Conservation (phyloP, 2,888 invertebrate species). For the Himalopsyche japonica region DNA sequence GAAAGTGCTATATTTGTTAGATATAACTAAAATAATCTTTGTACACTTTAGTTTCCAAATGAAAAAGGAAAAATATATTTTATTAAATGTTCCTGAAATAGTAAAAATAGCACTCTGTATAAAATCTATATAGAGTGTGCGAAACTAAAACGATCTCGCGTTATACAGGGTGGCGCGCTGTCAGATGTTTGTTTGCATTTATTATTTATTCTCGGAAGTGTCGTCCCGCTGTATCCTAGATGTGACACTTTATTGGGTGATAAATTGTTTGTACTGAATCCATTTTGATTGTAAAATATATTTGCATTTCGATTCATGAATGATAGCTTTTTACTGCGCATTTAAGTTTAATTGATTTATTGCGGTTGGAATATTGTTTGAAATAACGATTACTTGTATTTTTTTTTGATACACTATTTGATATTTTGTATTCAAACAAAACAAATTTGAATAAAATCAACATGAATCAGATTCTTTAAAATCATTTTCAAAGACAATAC, state of each 20-base stretch:
- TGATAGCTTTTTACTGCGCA: background rate
- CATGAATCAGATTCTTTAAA: too few species aligned
- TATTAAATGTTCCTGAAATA: background rate
- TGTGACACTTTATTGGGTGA: background rate
- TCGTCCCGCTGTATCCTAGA: background rate
- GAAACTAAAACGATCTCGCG: background rate
- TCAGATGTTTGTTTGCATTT: conserved; percentile 15
- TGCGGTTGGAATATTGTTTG: too few species aligned
- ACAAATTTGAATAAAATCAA: too few species aligned
- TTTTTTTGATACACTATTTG: too few species aligned
- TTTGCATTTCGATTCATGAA: background rate
- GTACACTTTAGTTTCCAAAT: background rate
- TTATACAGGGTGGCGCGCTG: background rate
- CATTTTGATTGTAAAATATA: background rate
- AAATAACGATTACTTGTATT: too few species aligned
- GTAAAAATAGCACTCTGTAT: background rate
- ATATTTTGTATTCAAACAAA: too few species aligned
- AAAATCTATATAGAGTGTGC: background rate
- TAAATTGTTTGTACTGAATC: background rate
- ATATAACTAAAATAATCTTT: background rate
- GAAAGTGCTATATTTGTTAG: too few species aligned
- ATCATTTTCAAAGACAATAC: too few species aligned
- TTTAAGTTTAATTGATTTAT: too few species aligned
- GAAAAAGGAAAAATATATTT: background rate
- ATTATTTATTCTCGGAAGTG: conserved; percentile 12